Evolutionary conservation across 2,113 vertebrate species (phyloP).

Genomic region (Sphaerodactylus townsendi): DNA sequence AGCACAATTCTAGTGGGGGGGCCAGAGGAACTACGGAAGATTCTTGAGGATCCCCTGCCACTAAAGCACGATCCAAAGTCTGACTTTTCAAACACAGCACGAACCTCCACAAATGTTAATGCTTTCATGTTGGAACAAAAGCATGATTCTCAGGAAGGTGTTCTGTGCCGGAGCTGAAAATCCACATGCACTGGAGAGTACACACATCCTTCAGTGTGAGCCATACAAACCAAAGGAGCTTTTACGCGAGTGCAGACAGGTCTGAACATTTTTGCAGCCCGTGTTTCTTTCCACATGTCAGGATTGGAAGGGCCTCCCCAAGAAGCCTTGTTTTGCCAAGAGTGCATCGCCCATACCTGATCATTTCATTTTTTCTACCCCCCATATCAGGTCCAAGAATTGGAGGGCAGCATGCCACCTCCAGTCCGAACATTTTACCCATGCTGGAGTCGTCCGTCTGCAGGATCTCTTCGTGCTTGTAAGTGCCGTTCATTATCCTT

Average conservation of each 20-base stretch:
- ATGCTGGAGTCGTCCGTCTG: conserved; percentile 94
- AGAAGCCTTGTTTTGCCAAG: neutral
- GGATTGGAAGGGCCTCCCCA: neutral
- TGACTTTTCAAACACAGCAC: too few species aligned
- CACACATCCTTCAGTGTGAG: neutral
- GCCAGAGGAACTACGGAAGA: neutral
- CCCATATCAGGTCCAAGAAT: too few species aligned
- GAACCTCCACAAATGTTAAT: neutral
- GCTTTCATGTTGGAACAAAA: neutral
- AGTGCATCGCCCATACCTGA: neutral
- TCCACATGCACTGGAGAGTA: neutral
- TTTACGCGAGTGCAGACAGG: neutral
- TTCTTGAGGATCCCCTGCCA: neutral
- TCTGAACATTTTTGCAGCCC: neutral
- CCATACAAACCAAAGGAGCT: neutral
- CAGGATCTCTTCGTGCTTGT: conserved; percentile 94
- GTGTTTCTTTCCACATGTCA: neutral
- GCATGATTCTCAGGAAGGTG: neutral
- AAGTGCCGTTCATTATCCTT: conserved; percentile 95
- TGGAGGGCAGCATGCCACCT: too few species aligned
- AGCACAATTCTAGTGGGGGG: neutral
- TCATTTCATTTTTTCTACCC: neutral
- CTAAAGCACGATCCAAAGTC: neutral
- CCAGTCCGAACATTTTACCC: conserved; percentile 71
- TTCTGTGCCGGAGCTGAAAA: neutral